Evolutionary conservation across 2,113 vertebrate species (phyloP), one percentile per base, ranked within the genome.

Genomic region (Oenanthe oenanthe): DNA sequence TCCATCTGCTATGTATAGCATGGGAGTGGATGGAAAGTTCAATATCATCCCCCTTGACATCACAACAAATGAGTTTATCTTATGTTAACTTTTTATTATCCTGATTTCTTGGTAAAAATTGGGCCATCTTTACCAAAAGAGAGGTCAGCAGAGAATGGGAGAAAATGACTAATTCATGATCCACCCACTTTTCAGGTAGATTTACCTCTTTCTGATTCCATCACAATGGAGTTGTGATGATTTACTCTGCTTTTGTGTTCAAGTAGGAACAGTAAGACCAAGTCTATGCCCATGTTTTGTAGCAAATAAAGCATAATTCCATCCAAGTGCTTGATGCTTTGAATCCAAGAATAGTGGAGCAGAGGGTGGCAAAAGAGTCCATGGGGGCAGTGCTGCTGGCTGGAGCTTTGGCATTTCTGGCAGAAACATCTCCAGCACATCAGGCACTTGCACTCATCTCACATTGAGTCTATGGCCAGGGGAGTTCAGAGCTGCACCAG

Each of bases 371-470:
- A 67, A 28, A 31, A 76, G 28, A 16, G 50, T 63, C 61, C 13
- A 8, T 79, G 86, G 58, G 40, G 17, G 10, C 62, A 67, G 47
- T 38, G 34, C 51, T 93, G 51, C 62, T 38, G 50, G 40, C 42
- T 85, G 84, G 74, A 96, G 36, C 38, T 56, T 65, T 62, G 68
- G 71, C 54, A 89, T 92, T 84, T 82, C 62, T 76, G 76, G 84
- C 31, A 91, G 72, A 74, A 89, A 32, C 76, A n/a, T 36, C 85
- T 82, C 48, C 54, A 70, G 79, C 74, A 87, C 10, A 25, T 53
- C 68, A 79, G 73, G 63, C 32, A 19, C 67, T 85, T 82, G 56
- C 31, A 92, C 62, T 88, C 9, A 9, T 78, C 81, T 93, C 86
- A 74, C 67, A 48, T 0, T 40, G 34, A 83, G 48, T 13, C 82